phyloP scores from a whole-genome alignment of 2,888 invertebrate genomes.

The Drosophila algonquin region DNA sequence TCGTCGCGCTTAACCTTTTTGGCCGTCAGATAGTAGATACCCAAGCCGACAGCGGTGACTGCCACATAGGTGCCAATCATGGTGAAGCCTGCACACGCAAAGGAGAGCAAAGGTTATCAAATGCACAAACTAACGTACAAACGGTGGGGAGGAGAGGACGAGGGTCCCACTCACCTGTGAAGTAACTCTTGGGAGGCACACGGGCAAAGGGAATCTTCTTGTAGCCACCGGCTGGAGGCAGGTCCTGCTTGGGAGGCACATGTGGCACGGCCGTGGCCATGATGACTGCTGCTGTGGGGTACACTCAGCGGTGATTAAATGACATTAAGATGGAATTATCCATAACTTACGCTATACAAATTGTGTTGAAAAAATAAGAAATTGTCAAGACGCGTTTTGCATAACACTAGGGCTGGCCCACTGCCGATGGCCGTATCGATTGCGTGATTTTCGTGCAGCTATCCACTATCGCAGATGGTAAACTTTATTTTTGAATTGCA shows the following conservation, averaged over 20 bases:
- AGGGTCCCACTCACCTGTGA: conserved; percentile 90
- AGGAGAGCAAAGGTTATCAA: background rate
- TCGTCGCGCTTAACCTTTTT: conserved; percentile 85
- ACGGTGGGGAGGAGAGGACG: conserved; percentile 84
- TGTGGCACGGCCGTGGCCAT: conserved; percentile 78
- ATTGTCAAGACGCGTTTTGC: conserved; percentile 74
- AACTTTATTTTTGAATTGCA: background rate
- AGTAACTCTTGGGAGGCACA: conserved; percentile 89
- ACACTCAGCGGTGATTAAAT: background rate
- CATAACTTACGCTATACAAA: conserved; percentile 53
- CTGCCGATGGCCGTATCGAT: background rate
- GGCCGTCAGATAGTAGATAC: conserved; percentile 86
- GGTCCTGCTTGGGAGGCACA: conserved; percentile 89
- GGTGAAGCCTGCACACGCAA: conserved; percentile 85
- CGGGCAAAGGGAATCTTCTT: conserved; percentile 89
- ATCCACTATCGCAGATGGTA: background rate
- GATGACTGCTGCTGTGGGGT: conserved; percentile 49
- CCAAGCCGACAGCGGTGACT: conserved; percentile 86
- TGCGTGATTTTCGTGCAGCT: background rate
- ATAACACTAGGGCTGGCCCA: conserved; percentile 67
- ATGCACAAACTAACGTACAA: background rate
- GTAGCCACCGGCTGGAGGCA: conserved; percentile 97
- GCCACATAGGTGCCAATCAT: conserved; percentile 87
- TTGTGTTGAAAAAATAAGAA: conserved; percentile 39
- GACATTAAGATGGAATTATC: background rate